Evolutionary conservation across 2,113 vertebrate genomes (phyloP).

Genomic region (Poeciliopsis turrubarensis): DNA sequence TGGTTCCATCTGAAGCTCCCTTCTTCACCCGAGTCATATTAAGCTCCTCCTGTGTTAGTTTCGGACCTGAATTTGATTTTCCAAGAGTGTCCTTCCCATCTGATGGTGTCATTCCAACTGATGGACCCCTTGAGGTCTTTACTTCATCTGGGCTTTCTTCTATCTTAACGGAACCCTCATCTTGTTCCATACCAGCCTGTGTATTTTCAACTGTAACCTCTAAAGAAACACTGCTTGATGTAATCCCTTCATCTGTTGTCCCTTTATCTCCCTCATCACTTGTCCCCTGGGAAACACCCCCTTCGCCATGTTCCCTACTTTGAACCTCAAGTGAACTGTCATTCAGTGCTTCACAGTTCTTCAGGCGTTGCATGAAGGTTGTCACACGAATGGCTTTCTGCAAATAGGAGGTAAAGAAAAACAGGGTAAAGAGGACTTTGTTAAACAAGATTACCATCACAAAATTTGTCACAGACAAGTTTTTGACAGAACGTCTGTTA

Average conservation of each 20-base stretch:
- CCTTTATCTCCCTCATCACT: slow-evolving; percentile 64
- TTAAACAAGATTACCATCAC: slow-evolving; percentile 38
- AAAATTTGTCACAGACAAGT: slow-evolving; percentile 38
- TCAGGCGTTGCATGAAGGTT: slow-evolving; percentile 87
- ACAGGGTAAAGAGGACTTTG: background rate
- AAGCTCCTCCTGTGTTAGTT: slow-evolving; percentile 38
- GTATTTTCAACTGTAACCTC: slow-evolving; percentile 77
- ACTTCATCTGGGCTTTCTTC: slow-evolving; percentile 40
- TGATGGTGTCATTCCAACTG: slow-evolving; percentile 61
- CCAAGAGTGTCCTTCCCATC: slow-evolving; percentile 56
- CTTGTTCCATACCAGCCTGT: slow-evolving; percentile 40
- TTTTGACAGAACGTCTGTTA: slow-evolving; percentile 44
- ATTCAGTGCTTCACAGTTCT: slow-evolving; percentile 74
- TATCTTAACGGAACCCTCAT: slow-evolving; percentile 27
- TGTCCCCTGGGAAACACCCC: slow-evolving; percentile 57
- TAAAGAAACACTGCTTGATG: slow-evolving; percentile 75
- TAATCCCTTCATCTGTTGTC: slow-evolving; percentile 61
- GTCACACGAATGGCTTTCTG: slow-evolving; percentile 89
- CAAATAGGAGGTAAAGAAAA: slow-evolving; percentile 43
- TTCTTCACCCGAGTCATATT: slow-evolving; percentile 49
- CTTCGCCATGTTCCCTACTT: slow-evolving; percentile 54
- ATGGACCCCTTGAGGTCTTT: slow-evolving; percentile 46
- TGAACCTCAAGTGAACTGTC: slow-evolving; percentile 67
- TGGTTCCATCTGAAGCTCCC: slow-evolving; percentile 41
- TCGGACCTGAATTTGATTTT: slow-evolving; percentile 44